Percentiles rank a stretch among this genome's conserved stretches.
Conservation (phyloP, 2,797 vertebrate species). For the Gymnoscopelus braueri region DNA sequence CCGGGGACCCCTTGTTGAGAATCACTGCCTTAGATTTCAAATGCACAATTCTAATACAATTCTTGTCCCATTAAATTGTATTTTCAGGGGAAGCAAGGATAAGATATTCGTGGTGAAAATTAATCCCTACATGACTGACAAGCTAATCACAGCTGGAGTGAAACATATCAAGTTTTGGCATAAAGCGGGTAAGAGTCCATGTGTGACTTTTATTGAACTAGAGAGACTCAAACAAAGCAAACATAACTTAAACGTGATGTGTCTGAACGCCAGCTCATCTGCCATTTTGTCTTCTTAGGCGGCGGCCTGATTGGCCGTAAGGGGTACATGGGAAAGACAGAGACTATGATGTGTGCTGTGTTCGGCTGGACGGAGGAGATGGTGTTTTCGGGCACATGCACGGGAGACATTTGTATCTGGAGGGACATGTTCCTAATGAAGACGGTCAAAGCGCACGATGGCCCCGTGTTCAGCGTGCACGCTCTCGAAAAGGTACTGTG, state of each 20-base stretch:
- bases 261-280: conserved; percentile 17
- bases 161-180: conserved; percentile 99
- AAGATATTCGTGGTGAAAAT: conserved; percentile 98
- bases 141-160: conserved; percentile 96
- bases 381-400: conserved; percentile 95
- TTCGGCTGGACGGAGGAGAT: conserved; percentile 98
- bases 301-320: conserved; percentile 96
- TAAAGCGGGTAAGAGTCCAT: conserved; percentile 87
- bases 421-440: conserved; percentile 96
- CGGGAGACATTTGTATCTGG: conserved; percentile 98
- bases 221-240: conserved; percentile 37
- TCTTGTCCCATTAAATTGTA: conserved; percentile 21
- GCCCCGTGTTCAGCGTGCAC: conserved; percentile 98
- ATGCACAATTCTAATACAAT: neutral
- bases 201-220: conserved; percentile 4
- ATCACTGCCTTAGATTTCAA: conserved; percentile 3
- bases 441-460: conserved; percentile 97
- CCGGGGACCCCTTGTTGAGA: no score
- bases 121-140: conserved; percentile 96
- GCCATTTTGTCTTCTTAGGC: conserved; percentile 74
- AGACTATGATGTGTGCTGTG: conserved; percentile 98
- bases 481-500: conserved; percentile 92
- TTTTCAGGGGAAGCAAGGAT: conserved; percentile 96
- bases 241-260: conserved; percentile 34
- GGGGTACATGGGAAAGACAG: conserved; percentile 91